Evolutionary conservation across 2,113 vertebrate species (phyloP).

Genomic region (Felis catus): DNA sequence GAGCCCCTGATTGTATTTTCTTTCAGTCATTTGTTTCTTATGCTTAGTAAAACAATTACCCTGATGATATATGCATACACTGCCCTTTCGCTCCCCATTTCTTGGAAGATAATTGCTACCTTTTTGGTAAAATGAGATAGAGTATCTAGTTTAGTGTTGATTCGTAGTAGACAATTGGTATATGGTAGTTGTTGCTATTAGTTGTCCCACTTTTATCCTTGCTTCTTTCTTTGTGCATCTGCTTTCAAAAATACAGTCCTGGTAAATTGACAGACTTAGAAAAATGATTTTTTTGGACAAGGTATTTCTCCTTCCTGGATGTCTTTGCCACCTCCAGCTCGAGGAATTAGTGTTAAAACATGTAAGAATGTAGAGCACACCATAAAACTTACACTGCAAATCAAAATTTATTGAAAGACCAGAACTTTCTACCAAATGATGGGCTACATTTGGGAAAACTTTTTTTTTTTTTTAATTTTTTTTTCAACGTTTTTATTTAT

Average conservation of each 20-base stretch:
- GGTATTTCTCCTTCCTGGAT: background rate
- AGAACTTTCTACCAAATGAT: slow-evolving; percentile 17
- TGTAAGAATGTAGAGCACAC: background rate
- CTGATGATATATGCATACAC: background rate
- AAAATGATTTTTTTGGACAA: background rate
- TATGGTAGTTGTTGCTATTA: background rate
- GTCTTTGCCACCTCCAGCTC: background rate
- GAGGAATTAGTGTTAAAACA: background rate
- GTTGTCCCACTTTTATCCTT: background rate
- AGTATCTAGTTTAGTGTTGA: background rate
- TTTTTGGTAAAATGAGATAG: background rate
- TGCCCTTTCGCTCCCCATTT: background rate
- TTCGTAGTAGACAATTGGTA: background rate
- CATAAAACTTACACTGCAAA: background rate
- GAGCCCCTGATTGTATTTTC: background rate
- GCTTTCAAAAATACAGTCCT: background rate
- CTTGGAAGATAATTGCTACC: background rate
- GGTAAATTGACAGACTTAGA: background rate
- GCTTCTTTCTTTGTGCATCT: background rate
- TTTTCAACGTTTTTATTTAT: no score
- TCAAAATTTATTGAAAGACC: background rate
- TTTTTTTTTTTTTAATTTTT: background rate
- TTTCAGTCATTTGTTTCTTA: background rate
- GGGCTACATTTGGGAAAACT: background rate
- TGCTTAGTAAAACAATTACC: background rate